These are phyloP conservation scores for Crypturellus undulatus DNA, from an alignment of 2,113 vertebrate species.

Conservation along the genomic window DNA sequence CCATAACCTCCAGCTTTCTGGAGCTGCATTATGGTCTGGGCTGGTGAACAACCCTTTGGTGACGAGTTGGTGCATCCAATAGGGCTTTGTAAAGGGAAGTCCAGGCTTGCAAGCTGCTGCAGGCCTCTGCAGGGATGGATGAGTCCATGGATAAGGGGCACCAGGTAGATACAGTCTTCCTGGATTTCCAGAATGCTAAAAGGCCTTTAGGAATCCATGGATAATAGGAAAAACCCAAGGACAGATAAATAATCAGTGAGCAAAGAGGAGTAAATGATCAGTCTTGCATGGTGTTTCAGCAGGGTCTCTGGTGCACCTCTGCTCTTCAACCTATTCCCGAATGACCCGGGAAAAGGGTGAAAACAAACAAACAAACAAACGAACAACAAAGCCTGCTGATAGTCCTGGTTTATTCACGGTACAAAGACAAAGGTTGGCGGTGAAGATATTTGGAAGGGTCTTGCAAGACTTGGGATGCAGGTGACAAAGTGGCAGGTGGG, in stretches of 20 bases:
- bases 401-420: fast-evolving
- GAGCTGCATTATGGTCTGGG: not conserved
- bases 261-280: not conserved
- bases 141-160: not conserved
- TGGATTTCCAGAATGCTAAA: not conserved
- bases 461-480: not conserved
- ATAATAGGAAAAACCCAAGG: slow-evolving; percentile 6
- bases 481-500: not conserved
- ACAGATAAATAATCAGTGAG: not conserved
- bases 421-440: not conserved
- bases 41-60: not conserved
- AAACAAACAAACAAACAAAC: no score
- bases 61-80: not conserved
- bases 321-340: no score
- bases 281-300: no score
- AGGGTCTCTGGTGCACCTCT: no score
- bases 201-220: not conserved
- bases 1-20: not conserved
- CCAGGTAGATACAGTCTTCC: not conserved
- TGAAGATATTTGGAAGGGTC: not conserved
- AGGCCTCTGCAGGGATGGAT: not conserved
- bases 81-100: not conserved
- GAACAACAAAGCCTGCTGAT: not conserved
- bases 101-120: fast-evolving
- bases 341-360: no score